These are phyloP conservation scores for Patiria miniata DNA, from an alignment of 35 echinoderm and acorn worm species.

Conservation along the genomic window DNA sequence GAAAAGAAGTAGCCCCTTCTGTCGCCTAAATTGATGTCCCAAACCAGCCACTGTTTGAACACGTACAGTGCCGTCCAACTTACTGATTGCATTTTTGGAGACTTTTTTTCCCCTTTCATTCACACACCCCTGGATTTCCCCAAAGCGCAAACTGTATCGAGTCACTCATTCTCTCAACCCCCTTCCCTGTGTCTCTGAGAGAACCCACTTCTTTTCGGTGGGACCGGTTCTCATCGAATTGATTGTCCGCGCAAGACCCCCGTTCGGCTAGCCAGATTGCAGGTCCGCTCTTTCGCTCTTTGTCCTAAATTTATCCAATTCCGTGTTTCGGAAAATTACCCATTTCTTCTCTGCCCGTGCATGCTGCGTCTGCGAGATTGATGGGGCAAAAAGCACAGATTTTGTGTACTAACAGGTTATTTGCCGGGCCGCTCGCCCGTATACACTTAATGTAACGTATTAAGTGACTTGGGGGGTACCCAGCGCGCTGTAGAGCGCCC, in stretches of 20 bases:
- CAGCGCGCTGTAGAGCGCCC: not conserved
- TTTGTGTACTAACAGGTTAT: slow-evolving; percentile 34
- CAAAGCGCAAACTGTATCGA: slow-evolving; percentile 15
- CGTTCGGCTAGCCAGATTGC: slow-evolving; percentile 8
- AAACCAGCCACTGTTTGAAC: not conserved
- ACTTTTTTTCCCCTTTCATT: not conserved
- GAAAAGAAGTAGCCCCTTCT: slow-evolving; percentile 10
- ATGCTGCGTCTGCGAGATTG: slow-evolving; percentile 9
- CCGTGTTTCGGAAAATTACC: slow-evolving; percentile 4
- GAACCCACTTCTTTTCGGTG: not conserved
- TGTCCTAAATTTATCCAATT: slow-evolving; percentile 32
- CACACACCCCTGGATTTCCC: not conserved
- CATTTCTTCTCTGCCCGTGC: not conserved
- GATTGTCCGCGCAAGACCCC: not conserved
- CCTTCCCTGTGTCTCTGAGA: no score
- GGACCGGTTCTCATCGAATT: slow-evolving; percentile 20
- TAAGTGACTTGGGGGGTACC: slow-evolving; percentile 15
- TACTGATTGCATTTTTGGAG: not conserved
- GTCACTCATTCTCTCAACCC: not conserved
- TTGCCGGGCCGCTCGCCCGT: slow-evolving; percentile 10
- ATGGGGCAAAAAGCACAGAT: slow-evolving; percentile 27
- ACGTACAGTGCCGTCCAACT: not conserved
- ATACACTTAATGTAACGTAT: slow-evolving; percentile 29
- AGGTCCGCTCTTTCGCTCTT: slow-evolving; percentile 1
- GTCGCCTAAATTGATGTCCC: slow-evolving; percentile 8